Conservation (phyloP, 2,113 vertebrate genomes). For the Pyxicephalus adspersus region DNA sequence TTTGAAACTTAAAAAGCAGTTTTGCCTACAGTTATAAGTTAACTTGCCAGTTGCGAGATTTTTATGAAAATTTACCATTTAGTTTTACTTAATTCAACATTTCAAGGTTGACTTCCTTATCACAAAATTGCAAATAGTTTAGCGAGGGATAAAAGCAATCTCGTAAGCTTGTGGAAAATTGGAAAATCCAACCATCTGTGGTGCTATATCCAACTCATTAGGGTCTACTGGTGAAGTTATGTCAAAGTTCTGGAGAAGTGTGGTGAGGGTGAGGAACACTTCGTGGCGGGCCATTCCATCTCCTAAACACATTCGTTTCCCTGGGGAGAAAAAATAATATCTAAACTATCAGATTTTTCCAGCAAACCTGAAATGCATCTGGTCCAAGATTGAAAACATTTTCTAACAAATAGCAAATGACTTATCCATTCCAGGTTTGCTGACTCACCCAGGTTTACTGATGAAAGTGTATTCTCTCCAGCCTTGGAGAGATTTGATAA, state of each 20-base stretch:
- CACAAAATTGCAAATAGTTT: neutral
- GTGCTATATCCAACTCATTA: constrained; percentile 7
- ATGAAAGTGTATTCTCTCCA: too few species aligned
- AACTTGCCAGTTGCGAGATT: too few species aligned
- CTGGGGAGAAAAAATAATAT: neutral
- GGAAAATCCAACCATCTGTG: constrained; percentile 28
- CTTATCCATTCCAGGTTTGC: too few species aligned
- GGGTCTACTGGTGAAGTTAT: neutral
- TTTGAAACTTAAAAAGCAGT: too few species aligned
- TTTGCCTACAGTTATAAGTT: too few species aligned
- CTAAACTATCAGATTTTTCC: neutral
- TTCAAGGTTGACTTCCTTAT: neutral
- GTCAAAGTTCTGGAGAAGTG: constrained; percentile 1
- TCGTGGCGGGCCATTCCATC: constrained; percentile 8
- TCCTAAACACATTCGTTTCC: constrained; percentile 10
- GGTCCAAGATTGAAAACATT: too few species aligned
- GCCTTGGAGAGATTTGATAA: too few species aligned
- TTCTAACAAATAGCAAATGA: too few species aligned
- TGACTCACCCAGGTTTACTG: too few species aligned
- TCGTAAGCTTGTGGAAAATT: neutral
- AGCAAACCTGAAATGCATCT: too few species aligned
- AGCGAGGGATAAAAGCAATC: neutral
- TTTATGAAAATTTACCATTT: too few species aligned
- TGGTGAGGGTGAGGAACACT: neutral
- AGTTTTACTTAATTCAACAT: too few species aligned